Percentiles rank a stretch among this genome's conserved stretches.
phyloP scores from a whole-genome alignment of 2,888 invertebrate species.

The Halictus ligatus region DNA sequence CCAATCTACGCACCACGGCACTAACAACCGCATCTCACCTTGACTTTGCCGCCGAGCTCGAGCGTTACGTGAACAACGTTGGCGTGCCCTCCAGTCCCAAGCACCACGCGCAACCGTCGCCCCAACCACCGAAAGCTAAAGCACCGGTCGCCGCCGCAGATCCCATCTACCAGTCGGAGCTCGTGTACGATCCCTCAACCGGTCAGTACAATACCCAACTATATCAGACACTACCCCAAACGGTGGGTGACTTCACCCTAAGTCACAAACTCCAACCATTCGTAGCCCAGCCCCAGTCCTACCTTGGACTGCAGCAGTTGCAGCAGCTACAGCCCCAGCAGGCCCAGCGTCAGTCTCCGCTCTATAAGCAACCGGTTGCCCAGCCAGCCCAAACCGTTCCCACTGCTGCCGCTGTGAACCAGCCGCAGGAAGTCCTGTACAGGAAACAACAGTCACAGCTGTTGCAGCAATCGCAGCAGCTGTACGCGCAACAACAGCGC shows the following conservation, averaged over 20 bases:
- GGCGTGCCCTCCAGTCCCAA: conserved; percentile 79
- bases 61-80: conserved; percentile 86
- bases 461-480: conserved; percentile 88
- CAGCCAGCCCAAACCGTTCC: conserved; percentile 82
- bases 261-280: conserved; percentile 91
- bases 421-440: conserved; percentile 83
- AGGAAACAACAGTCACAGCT: conserved; percentile 88
- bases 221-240: conserved; percentile 91
- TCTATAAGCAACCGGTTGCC: conserved; percentile 74
- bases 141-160: conserved; percentile 81
- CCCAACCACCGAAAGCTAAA: conserved; percentile 55
- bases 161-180: conserved; percentile 91
- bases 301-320: conserved; percentile 87
- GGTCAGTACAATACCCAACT: conserved; percentile 92
- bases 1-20: conserved; percentile 78
- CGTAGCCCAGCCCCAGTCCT: conserved; percentile 87
- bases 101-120: conserved; percentile 78
- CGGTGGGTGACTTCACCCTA: conserved; percentile 89
- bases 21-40: conserved; percentile 80
- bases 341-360: conserved; percentile 73
- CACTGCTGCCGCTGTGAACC: conserved; percentile 60
- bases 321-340: conserved; percentile 82
- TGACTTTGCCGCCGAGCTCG: conserved; percentile 91
- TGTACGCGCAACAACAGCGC: conserved; percentile 89
- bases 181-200: conserved; percentile 91